Conservation (phyloP, 2,888 invertebrate genomes). For the Sympetrum striolatum region DNA sequence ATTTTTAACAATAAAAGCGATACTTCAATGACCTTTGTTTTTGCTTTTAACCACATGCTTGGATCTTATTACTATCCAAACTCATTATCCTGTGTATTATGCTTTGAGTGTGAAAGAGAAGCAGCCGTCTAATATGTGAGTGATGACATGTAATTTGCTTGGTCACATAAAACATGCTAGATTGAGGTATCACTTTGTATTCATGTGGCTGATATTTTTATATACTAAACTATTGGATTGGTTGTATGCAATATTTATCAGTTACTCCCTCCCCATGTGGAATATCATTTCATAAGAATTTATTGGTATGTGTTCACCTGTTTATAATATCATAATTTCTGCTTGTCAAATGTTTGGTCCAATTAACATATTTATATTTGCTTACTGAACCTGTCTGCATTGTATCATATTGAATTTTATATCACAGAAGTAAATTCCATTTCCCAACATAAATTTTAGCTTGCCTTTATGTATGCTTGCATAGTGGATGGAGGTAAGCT, state of each 20-base stretch:
- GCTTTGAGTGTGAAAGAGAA: background rate
- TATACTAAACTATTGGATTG: background rate
- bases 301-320: background rate
- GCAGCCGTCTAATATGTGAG: background rate
- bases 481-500: slow-evolving; percentile 14
- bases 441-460: background rate
- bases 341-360: background rate
- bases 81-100: background rate
- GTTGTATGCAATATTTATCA: background rate
- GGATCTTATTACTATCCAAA: background rate
- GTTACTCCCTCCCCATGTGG: background rate
- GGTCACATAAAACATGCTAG: background rate
- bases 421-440: background rate
- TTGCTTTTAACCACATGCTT: background rate
- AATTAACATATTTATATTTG: background rate
- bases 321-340: background rate
- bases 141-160: background rate
- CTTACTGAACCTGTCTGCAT: background rate
- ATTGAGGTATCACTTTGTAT: slow-evolving; percentile 32
- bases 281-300: background rate
- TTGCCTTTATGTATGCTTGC: background rate
- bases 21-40: background rate
- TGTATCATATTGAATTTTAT: slow-evolving; percentile 18
- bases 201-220: background rate
- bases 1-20: background rate